Percentiles rank a stretch among this genome's conserved stretches.
phyloP scores from a whole-genome alignment of 2,113 vertebrate genomes.

The Nothoprocta pentlandii region DNA sequence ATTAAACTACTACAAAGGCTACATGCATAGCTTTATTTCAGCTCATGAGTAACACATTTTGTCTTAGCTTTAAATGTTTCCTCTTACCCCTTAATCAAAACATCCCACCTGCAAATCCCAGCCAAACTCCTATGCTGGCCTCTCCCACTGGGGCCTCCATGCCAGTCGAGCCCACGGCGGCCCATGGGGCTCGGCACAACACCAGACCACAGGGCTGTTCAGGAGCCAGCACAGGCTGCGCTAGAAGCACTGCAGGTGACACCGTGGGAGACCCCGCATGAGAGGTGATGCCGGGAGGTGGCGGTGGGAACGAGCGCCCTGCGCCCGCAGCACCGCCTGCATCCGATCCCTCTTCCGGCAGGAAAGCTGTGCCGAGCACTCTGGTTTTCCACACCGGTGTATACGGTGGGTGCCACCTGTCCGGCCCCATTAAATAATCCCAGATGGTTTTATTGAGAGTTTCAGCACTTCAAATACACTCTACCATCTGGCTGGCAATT shows the following conservation, averaged over 20 bases:
- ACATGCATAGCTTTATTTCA: background rate
- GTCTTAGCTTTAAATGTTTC: background rate
- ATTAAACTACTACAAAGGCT: background rate
- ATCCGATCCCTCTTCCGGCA: background rate
- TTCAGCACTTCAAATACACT: conserved; percentile 3
- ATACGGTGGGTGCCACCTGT: background rate
- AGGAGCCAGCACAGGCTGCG: too few relatives aligned
- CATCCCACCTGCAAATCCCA: background rate
- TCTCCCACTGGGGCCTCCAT: background rate
- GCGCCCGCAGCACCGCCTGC: too few relatives aligned
- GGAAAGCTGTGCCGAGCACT: background rate
- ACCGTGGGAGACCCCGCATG: too few relatives aligned
- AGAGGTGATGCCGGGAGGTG: too few relatives aligned
- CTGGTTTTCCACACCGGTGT: background rate
- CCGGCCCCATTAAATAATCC: background rate
- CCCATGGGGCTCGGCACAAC: too few relatives aligned
- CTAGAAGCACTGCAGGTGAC: too few relatives aligned
- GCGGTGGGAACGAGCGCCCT: too few relatives aligned
- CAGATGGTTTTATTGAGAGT: background rate
- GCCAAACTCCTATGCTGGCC: background rate
- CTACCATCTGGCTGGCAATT: conserved; percentile 41
- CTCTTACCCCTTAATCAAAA: background rate
- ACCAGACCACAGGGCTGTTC: too few relatives aligned
- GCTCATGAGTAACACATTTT: conserved; percentile 4
- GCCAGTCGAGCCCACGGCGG: background rate